Base-by-base conservation (phyloP, 2,888 invertebrate genomes). In the Drosophila trichaetosa region DNA sequence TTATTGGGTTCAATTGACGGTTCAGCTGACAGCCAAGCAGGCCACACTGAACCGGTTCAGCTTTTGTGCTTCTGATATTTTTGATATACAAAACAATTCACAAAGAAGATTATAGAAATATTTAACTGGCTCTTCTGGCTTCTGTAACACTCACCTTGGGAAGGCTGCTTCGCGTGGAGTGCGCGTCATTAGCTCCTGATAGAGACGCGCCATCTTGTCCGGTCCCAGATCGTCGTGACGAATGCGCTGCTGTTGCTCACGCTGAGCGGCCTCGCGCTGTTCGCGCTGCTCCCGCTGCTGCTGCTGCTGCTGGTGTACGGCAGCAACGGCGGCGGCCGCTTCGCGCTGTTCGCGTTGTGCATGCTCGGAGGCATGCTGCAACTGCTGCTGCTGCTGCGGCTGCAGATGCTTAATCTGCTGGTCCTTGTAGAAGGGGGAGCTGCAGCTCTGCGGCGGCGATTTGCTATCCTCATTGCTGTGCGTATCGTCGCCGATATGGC, bases 181-280 rank as follows among this genome's bases (percentile, higher is more conserved):
- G 65, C 97, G 95, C 85, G 96, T 97, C 96, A 98, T 98, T 64
- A 99, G 95, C 92, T 98, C 98, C 91, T 99, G 98, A 92, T 99
- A 99, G 90, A 99, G 97, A 90, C 98, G 95, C 49, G 97, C 96
- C 89, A 99, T 98, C 93, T 98, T 98, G 92, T 99, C 99, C 92
- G 99, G 98, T 46, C 99, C 97, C 94, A 99, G 97, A 94, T 98
- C 98, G 66, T 92, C 87, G 69, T 90, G 90, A 8, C 86, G 85
- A 21, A 89, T 46, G 0, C 85, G 83, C 95, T 96, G 83, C 74
- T 89, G 91, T 27, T 89, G 89, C 34, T 85, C 84, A 10, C 83
- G 84, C 31, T 79, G 82, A 0, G 66, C 77, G 4, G 80, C 80
- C 40, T 78, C 80, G 0, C 79, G 79, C 99, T 92, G 79, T 51